Base-by-base conservation (phyloP, 2,797 vertebrate species). In the Epinephelus malabaricus region DNA sequence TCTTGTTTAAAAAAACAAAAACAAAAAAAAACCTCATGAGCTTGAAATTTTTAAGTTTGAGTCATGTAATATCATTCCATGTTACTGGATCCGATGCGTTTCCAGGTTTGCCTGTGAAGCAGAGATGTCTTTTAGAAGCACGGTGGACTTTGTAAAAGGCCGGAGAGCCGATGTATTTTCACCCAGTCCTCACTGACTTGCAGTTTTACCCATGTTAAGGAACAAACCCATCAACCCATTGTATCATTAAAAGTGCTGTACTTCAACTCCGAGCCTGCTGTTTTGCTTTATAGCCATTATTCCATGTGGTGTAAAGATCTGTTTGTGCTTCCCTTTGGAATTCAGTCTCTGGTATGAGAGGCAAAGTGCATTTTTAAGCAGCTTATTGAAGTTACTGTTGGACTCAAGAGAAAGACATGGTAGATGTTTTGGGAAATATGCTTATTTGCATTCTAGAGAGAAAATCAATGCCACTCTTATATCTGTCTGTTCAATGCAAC, bases 161-260 rank as follows among this genome's bases (percentile, higher is more conserved):
- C 34, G 60, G 78, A 82, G 58, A 89, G 84, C 85, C 47, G 1
- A 61, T 88, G 89, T 90, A 84, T 84, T 87, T 85, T 87, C 87
- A 89, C 92, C 85, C 73, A 56, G 73, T 92, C 89, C 86, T 89
- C 91, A 92, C 81, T 69, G 83, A 93, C 88, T 87, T 90, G 84
- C 90, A 92, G 89, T 89, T 90, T 59, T 79, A 85, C 88, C 90
- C 84, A 88, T 93, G 90, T 92, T 90, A 89, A 88, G 88, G 69
- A 91, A 91, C 83, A 86, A 92, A 89, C 88, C 88, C 85, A 90
- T 88, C 86, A 88, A 88, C 85, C 86, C 88, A 88, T 94, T 92
- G 91, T 92, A 94, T 94, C 91, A 95, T 93, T 94, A 94, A 95
- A 94, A 94, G 92, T 94, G 94, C 92, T 95, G 94, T 94, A 94